Conservation (phyloP, 2,797 vertebrate genomes). For the Trichosurus vulpecula region DNA sequence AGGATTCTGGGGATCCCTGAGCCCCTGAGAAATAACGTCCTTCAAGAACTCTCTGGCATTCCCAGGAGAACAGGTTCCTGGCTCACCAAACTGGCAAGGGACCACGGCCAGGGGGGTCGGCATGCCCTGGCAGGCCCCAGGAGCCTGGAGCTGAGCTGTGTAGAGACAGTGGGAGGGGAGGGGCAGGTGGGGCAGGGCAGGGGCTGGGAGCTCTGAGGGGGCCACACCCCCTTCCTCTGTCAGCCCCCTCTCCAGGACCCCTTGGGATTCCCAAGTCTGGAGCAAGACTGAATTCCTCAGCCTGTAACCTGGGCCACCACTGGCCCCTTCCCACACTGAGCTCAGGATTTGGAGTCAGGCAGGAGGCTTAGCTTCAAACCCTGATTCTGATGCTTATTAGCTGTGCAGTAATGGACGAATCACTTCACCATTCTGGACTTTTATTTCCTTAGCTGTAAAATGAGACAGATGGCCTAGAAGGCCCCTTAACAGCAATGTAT, state of each 20-base stretch:
- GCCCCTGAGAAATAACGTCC: conserved; percentile 83
- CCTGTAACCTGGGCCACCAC: background rate
- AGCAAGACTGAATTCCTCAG: background rate
- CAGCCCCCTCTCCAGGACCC: conserved; percentile 35
- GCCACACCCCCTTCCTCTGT: conserved; percentile 54
- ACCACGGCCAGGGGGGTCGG: conserved; percentile 76
- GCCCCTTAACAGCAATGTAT: background rate
- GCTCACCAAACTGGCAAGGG: conserved; percentile 74
- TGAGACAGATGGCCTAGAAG: background rate
- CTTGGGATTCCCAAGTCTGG: conserved; percentile 23
- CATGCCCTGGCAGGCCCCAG: conserved; percentile 86
- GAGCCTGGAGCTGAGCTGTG: conserved; percentile 82
- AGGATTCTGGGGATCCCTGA: conserved; percentile 63
- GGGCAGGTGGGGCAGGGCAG: conserved; percentile 49
- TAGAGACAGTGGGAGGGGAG: conserved; percentile 55
- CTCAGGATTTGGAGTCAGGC: background rate
- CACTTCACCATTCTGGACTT: background rate
- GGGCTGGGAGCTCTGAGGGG: conserved; percentile 51
- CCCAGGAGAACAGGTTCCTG: conserved; percentile 88
- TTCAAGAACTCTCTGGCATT: conserved; percentile 85
- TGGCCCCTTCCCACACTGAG: background rate
- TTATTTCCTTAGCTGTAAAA: background rate
- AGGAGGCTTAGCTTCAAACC: background rate
- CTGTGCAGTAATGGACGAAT: background rate
- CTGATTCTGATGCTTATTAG: background rate